Percentiles rank a stretch among this genome's conserved stretches.
These are phyloP conservation scores for Pseudomyrmex flavicornis DNA, from an alignment of 1,140 invertebrate species.

Conservation along the genomic window DNA sequence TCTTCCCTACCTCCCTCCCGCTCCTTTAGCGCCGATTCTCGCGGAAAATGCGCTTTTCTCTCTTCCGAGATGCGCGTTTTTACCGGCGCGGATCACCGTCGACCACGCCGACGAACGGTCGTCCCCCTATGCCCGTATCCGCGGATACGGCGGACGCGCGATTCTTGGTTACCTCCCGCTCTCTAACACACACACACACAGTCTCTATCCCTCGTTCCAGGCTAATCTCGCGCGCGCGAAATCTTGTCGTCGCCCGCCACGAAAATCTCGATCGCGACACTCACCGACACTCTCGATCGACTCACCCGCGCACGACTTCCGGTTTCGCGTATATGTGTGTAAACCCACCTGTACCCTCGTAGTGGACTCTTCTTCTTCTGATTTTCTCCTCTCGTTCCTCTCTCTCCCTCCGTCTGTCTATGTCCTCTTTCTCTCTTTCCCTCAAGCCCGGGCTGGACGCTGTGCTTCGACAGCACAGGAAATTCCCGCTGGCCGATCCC, in stretches of 20 bases:
- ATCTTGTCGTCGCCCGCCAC: conserved; percentile 4
- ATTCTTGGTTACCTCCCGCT: no score
- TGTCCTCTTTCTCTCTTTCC: neutral
- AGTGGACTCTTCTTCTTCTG: neutral
- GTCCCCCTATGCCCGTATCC: no score
- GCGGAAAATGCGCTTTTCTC: no score
- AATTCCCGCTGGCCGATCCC: conserved; percentile 46
- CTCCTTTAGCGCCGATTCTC: neutral
- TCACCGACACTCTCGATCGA: conserved; percentile 42
- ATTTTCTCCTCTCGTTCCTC: neutral
- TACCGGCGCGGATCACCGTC: no score
- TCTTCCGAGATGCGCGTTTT: no score
- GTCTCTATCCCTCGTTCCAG: neutral
- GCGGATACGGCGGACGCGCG: no score
- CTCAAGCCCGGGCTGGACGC: conserved; percentile 17
- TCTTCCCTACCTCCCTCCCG: conserved; percentile 28
- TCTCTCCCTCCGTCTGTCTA: neutral
- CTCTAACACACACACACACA: neutral
- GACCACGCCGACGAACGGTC: no score
- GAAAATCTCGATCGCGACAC: conserved; percentile 32
- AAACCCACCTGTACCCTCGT: conserved; percentile 14
- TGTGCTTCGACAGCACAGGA: neutral
- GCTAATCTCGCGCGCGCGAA: neutral
- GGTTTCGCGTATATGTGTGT: neutral
- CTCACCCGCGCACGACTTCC: conserved; percentile 25